A percentile compares a stretch with the other conserved stretches of the same genome.
Conservation (phyloP, 2,113 vertebrate species). For the Mirza zaza region DNA sequence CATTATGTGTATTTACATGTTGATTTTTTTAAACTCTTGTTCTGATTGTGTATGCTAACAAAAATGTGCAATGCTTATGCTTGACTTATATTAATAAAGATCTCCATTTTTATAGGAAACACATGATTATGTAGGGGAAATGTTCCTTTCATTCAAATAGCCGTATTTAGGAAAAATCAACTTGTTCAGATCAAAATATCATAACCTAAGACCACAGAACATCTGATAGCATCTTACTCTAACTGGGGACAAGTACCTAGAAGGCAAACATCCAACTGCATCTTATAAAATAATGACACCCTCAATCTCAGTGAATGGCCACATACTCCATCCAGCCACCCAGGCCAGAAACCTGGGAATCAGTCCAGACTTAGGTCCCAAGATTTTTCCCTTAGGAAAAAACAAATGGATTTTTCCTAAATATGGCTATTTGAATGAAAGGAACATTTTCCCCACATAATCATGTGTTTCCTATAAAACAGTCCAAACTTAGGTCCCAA, state of each 20-base stretch:
- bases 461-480: conserved; percentile 7
- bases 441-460: conserved; percentile 34
- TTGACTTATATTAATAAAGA: conserved; percentile 4
- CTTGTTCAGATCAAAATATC: conserved; percentile 12
- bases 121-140: conserved; percentile 25
- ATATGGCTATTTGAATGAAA: conserved; percentile 39
- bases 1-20: not conserved
- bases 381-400: not conserved
- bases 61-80: not conserved
- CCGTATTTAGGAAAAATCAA: conserved; percentile 36
- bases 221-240: not conserved
- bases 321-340: not conserved
- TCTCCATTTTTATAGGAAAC: conserved; percentile 10
- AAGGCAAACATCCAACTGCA: not conserved
- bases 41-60: conserved; percentile 15
- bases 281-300: not conserved
- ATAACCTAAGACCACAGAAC: conserved; percentile 10
- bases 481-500: too few species aligned
- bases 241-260: not conserved
- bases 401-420: conserved; percentile 33
- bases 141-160: conserved; percentile 38
- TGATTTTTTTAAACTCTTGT: not conserved
- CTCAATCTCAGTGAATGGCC: not conserved
- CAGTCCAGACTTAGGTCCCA: not conserved
- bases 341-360: not conserved